phyloP scores from a whole-genome alignment of 1,140 invertebrate species.

The Philopotamus ludificatus region DNA sequence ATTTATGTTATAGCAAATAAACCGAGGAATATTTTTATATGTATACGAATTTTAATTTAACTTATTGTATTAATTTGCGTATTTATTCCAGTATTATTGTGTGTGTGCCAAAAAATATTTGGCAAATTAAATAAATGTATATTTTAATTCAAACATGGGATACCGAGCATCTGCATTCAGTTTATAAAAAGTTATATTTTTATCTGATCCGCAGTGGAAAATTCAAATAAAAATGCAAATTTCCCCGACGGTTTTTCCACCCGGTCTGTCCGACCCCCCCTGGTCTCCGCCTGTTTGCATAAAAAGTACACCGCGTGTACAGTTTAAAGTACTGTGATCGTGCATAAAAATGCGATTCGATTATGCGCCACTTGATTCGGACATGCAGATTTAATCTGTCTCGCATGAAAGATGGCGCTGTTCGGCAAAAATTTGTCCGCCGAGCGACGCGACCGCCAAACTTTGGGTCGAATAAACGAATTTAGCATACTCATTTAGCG shows the following conservation, averaged over 20 bases:
- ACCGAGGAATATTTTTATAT: too few relatives aligned
- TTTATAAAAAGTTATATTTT: slow-evolving; percentile 28
- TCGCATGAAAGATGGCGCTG: too few relatives aligned
- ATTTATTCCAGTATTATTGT: too few relatives aligned
- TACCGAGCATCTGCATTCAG: slow-evolving; percentile 30
- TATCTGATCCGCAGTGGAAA: slow-evolving; percentile 35
- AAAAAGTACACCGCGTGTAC: slow-evolving; percentile 38
- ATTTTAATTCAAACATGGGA: too few relatives aligned
- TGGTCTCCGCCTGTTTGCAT: slow-evolving; percentile 31
- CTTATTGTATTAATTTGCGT: too few relatives aligned
- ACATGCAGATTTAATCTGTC: too few relatives aligned
- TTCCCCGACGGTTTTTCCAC: slow-evolving; percentile 33
- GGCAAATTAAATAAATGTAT: too few relatives aligned
- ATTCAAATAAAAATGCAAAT: slow-evolving; percentile 41
- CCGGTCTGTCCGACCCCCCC: slow-evolving; percentile 11
- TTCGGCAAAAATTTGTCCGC: too few relatives aligned
- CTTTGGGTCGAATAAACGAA: slow-evolving; percentile 3
- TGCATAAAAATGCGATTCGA: background rate
- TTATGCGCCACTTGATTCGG: background rate
- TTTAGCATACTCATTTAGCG: slow-evolving; percentile 8
- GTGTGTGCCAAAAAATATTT: too few relatives aligned
- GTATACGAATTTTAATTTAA: too few relatives aligned
- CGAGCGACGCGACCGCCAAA: background rate
- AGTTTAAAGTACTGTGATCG: slow-evolving; percentile 33
- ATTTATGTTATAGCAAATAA: too few relatives aligned